Conservation (phyloP, 2,888 invertebrate genomes). For the Aleiodes alternator region DNA sequence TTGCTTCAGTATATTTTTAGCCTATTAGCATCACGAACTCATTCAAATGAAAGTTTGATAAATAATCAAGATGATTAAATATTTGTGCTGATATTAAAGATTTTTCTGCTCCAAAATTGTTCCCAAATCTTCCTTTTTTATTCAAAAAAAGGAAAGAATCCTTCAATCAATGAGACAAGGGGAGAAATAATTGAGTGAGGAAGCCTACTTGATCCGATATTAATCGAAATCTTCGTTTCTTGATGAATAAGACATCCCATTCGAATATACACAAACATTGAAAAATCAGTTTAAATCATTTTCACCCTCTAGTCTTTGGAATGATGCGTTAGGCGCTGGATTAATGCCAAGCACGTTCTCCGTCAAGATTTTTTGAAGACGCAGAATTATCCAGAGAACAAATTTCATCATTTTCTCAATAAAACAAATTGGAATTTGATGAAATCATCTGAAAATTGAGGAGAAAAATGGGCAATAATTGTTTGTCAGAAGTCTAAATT, state of each 20-base stretch:
- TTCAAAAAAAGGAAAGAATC: not conserved
- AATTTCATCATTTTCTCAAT: not conserved
- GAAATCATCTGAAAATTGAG: too few species aligned
- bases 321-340: not conserved
- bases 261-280: conserved; percentile 10
- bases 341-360: conserved; percentile 22
- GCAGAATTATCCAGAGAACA: not conserved
- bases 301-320: not conserved
- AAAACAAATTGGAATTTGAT: too few species aligned
- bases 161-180: conserved; percentile 2
- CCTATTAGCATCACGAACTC: not conserved
- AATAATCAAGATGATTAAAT: too few species aligned
- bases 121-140: too few species aligned
- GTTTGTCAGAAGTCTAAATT: too few species aligned
- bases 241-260: conserved; percentile 22
- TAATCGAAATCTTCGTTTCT: conserved; percentile 51
- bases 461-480: too few species aligned
- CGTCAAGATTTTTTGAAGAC: not conserved
- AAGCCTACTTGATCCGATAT: conserved; percentile 62
- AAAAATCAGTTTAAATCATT: conserved; percentile 19
- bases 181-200: conserved; percentile 31
- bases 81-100: too few species aligned
- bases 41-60: too few species aligned
- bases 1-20: conserved; percentile 11
- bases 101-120: too few species aligned